Evolutionary conservation across 1,140 invertebrate species (phyloP).

Genomic region (Tetragnatha versicolor): DNA sequence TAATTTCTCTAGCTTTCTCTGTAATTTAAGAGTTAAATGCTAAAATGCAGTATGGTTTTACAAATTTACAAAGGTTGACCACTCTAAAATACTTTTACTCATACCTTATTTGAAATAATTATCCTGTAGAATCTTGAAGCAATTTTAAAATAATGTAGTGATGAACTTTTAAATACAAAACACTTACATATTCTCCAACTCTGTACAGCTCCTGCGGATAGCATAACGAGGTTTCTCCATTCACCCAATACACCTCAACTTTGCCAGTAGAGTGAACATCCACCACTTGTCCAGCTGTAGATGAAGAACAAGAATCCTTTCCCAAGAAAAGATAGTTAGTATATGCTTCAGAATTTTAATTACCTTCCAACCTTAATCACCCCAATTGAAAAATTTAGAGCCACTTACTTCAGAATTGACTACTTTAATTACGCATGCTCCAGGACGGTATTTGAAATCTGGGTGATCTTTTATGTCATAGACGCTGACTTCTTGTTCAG

Average conservation of each 20-base stretch:
- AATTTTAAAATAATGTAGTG: neutral
- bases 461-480: constrained; percentile 96
- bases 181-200: constrained; percentile 60
- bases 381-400: too few species aligned
- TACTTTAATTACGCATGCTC: constrained; percentile 86
- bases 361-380: too few species aligned
- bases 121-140: neutral
- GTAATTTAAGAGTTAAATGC: too few species aligned
- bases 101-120: neutral
- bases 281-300: constrained; percentile 86
- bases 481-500: constrained; percentile 85
- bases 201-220: constrained; percentile 87
- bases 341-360: too few species aligned
- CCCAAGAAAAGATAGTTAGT: too few species aligned
- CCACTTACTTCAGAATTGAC: constrained; percentile 76
- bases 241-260: constrained; percentile 84
- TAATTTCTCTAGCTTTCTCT: too few species aligned
- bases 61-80: too few species aligned
- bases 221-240: constrained; percentile 82
- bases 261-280: constrained; percentile 84
- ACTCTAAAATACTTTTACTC: neutral
- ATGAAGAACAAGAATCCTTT: constrained; percentile 68
- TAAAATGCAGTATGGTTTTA: too few species aligned
- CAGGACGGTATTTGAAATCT: constrained; percentile 90
- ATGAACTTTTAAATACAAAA: neutral